Base-by-base conservation (phyloP, 2,888 invertebrate species). In the Drosophila demipolita region DNA sequence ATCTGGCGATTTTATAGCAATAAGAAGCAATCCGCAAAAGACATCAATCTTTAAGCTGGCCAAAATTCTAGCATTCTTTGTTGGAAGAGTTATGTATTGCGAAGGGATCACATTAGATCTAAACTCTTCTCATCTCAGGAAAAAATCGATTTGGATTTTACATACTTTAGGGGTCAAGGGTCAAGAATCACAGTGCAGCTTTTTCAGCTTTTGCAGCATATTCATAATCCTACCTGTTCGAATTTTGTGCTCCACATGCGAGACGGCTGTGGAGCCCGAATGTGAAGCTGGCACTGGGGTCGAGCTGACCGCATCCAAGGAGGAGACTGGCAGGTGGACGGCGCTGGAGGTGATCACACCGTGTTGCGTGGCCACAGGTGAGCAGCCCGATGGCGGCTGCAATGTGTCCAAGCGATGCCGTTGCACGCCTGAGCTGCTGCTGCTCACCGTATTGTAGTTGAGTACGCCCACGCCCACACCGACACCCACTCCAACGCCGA, bases 321-420 rank as follows among this genome's bases (percentile, higher is more conserved):
- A 32, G 15, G 75, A 49, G 57, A 73, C 55, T 15, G 83, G 71
- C 50, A 86, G 69, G 33, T 86, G 85, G 9, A 81, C 89, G 40
- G 88, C 88, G 60, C 91, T 91, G 65, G 92, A 91, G 62, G 92
- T 91, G 76, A 92, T 92, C 55, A 90, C 91, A 33, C 92, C 91
- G 65, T 91, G 91, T 72, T 91, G 91, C 53, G 92, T 89, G 66
- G 80, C 85, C 53, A 78, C 89, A 38, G 92, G 91, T 36, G 93
- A 92, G 74, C 92, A 92, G 60, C 91, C 91, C 29, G 91, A 77
- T 3, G 87, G 88, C 38, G 91, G 92, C 67, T 92, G 93, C 70
- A 93, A 68, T 17, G 91, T 90, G 70, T 93, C 93, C 80, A 93
- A 79, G 42, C 93, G 91, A 84, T 93, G 93, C 29, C 93, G 90